A percentile compares a stretch with the other conserved stretches of the same genome.
These are phyloP conservation scores for Deroptyus accipitrinus DNA, from an alignment of 2,113 vertebrate genomes.

Conservation along the genomic window DNA sequence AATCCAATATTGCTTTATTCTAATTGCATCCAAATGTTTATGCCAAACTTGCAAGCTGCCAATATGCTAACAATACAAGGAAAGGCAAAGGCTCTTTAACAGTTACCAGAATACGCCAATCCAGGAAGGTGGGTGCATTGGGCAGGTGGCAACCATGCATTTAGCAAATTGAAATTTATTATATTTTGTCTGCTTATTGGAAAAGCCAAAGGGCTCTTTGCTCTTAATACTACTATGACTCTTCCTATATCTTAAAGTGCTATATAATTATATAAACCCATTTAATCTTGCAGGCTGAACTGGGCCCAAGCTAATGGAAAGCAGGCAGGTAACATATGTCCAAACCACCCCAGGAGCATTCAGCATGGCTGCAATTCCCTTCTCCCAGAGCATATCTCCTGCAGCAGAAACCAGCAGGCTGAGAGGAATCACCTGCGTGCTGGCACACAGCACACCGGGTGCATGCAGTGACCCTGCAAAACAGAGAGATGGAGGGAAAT, in stretches of 20 bases:
- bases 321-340: rapidly evolving
- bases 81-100: not conserved
- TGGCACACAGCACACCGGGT: not conserved
- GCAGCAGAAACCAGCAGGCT: not conserved
- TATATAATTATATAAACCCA: not conserved
- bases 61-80: not conserved
- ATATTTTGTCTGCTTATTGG: not conserved
- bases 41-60: not conserved
- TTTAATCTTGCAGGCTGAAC: not conserved
- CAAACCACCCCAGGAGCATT: rapidly evolving
- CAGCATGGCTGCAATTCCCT: rapidly evolving
- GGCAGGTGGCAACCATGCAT: not conserved
- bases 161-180: not conserved
- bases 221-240: not conserved
- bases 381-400: not conserved
- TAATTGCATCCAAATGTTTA: not conserved
- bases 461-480: rapidly evolving
- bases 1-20: not conserved
- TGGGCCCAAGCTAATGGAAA: not conserved
- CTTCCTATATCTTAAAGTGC: not conserved
- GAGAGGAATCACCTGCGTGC: not conserved
- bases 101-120: not conserved
- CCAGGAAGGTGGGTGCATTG: rapidly evolving
- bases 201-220: not conserved
- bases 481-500: rapidly evolving